Percentiles rank a stretch among this genome's conserved stretches.
These are phyloP conservation scores for Gandaritis pyraliata DNA, from an alignment of 2,888 invertebrate genomes.

Conservation along the genomic window DNA sequence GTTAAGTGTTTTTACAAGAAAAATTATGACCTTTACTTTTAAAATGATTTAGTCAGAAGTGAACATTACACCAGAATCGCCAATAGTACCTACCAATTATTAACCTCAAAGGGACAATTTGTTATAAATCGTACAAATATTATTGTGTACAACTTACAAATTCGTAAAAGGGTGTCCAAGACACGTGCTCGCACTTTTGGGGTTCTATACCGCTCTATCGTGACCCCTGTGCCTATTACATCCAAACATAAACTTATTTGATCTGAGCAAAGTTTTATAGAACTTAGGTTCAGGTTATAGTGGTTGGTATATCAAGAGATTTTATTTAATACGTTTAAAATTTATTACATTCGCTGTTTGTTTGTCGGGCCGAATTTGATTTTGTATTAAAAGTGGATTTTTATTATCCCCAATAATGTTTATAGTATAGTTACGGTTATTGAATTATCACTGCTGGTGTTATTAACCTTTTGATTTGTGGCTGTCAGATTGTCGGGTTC, in stretches of 20 bases:
- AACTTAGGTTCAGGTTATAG: constrained; percentile 45
- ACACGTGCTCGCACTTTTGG: constrained; percentile 68
- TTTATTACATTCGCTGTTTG: constrained; percentile 70
- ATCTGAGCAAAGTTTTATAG: constrained; percentile 16
- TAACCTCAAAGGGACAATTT: constrained; percentile 49
- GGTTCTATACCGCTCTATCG: constrained; percentile 53
- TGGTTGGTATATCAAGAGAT: constrained; percentile 57
- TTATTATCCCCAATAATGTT: constrained; percentile 71
- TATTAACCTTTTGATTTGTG: constrained; percentile 39
- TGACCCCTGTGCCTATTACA: constrained; percentile 44
- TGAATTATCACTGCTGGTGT: constrained; percentile 56
- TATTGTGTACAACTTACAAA: constrained; percentile 60
- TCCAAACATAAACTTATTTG: constrained; percentile 14
- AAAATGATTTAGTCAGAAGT: too few species aligned
- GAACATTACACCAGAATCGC: too few species aligned
- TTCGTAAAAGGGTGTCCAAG: constrained; percentile 67
- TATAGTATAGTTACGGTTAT: constrained; percentile 65
- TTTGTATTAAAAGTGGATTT: constrained; percentile 71
- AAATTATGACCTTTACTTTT: too few species aligned
- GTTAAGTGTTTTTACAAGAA: too few species aligned
- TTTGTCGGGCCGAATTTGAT: constrained; percentile 70
- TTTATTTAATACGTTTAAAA: constrained; percentile 78
- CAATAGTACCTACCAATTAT: too few species aligned
- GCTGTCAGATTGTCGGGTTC: constrained; percentile 15
- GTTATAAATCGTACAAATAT: constrained; percentile 74